Evolutionary conservation across 1,140 invertebrate genomes (phyloP).

Genomic region (Sipha flava): DNA sequence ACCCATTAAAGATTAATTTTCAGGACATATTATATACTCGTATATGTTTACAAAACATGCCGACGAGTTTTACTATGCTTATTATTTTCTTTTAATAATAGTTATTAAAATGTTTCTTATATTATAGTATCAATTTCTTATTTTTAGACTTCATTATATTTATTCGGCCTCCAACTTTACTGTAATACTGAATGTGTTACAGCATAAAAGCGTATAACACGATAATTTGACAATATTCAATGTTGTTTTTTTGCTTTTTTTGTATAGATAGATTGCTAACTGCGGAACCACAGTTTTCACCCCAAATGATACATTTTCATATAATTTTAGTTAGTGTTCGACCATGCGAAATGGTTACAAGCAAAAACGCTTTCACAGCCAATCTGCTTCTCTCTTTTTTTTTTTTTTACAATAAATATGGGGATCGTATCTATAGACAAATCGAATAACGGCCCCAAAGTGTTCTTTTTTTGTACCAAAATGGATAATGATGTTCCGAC

Average conservation of each 20-base stretch:
- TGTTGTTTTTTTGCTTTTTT: background rate
- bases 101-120: no score
- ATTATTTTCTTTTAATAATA: no score
- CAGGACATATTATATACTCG: no score
- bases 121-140: no score
- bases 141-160: no score
- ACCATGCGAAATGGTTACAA: conserved; percentile 11
- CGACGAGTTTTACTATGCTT: no score
- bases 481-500: conserved; percentile 12
- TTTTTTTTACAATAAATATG: background rate
- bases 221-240: conserved; percentile 4
- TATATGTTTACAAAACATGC: no score
- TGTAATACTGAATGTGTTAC: no score
- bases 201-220: background rate
- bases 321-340: conserved; percentile 8
- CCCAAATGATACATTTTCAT: conserved; percentile 22
- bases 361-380: conserved; percentile 29
- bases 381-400: conserved; percentile 8
- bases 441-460: conserved; percentile 21
- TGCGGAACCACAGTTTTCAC: background rate
- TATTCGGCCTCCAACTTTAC: no score
- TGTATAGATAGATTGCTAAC: background rate
- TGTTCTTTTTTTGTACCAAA: background rate
- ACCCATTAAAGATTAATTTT: no score
- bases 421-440: background rate